These are phyloP conservation scores for Synergus gifuensis DNA, from an alignment of 2,888 invertebrate species.

Conservation along the genomic window DNA sequence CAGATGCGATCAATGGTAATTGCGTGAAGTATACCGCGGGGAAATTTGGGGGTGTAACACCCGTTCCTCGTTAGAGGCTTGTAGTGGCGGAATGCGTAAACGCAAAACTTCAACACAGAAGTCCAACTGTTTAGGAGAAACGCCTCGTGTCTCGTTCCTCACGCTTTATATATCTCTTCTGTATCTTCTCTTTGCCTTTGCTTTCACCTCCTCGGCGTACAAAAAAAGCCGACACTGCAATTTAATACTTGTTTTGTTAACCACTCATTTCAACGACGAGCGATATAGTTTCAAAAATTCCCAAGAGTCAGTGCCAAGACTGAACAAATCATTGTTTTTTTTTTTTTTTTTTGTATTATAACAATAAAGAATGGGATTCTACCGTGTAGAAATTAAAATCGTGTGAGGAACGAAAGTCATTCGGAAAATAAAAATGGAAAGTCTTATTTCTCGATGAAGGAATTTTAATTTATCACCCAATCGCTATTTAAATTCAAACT, in stretches of 20 bases:
- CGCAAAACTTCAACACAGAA: conserved; percentile 56
- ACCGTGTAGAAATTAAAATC: too few relatives aligned
- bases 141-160: conserved; percentile 47
- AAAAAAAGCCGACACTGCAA: neutral
- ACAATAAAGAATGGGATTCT: too few relatives aligned
- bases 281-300: neutral
- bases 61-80: conserved; percentile 76
- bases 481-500: too few relatives aligned
- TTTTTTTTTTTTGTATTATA: neutral
- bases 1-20: conserved; percentile 73
- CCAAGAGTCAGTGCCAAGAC: too few relatives aligned
- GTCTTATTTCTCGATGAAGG: neutral
- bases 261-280: neutral
- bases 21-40: conserved; percentile 68
- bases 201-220: conserved; percentile 6
- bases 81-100: conserved; percentile 71
- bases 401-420: too few relatives aligned
- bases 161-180: conserved; percentile 44
- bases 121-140: conserved; percentile 53
- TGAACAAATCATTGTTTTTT: neutral
- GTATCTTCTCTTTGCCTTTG: conserved; percentile 27
- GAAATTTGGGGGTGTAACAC: conserved; percentile 68
- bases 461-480: too few relatives aligned
- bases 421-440: too few relatives aligned
- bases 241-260: neutral